Percentiles rank a stretch among this genome's conserved stretches.
phyloP scores from a whole-genome alignment of 2,113 vertebrate genomes.

The Phasianus colchicus region DNA sequence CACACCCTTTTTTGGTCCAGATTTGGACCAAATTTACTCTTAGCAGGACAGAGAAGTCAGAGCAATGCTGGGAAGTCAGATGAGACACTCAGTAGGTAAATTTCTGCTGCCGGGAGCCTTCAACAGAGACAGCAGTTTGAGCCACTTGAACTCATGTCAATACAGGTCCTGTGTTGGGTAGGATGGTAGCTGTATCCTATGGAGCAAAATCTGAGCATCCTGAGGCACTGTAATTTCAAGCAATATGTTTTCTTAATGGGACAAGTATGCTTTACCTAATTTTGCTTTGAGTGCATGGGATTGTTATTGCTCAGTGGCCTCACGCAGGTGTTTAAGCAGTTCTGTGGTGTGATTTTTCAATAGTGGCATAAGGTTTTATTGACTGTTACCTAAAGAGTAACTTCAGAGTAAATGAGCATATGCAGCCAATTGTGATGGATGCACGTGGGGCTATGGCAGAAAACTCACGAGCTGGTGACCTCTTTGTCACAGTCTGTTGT shows the following conservation, averaged over 20 bases:
- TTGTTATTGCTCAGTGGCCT: conserved; percentile 66
- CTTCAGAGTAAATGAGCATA: conserved; percentile 6
- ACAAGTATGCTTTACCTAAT: conserved; percentile 41
- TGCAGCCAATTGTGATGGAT: neutral
- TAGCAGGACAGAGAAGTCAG: neutral
- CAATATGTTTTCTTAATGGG: conserved; percentile 67
- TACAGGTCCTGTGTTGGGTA: neutral
- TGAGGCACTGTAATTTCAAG: conserved; percentile 35
- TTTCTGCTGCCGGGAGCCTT: neutral
- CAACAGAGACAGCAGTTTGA: neutral
- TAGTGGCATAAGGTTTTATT: conserved; percentile 19
- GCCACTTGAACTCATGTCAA: neutral
- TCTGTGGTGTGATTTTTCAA: conserved; percentile 47
- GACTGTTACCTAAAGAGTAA: conserved; percentile 42
- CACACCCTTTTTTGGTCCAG: neutral
- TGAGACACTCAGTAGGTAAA: neutral
- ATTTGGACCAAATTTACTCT: neutral
- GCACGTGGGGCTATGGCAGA: neutral
- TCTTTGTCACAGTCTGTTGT: neutral
- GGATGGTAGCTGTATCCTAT: neutral
- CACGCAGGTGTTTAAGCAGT: conserved; percentile 60
- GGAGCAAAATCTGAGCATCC: neutral
- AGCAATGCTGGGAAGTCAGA: neutral
- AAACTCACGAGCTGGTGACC: neutral
- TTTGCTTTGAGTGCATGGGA: conserved; percentile 30